Percentiles rank a stretch among this genome's conserved stretches.
Conservation (phyloP, 1,140 invertebrate genomes). For the Drosophila parabipectinata region DNA sequence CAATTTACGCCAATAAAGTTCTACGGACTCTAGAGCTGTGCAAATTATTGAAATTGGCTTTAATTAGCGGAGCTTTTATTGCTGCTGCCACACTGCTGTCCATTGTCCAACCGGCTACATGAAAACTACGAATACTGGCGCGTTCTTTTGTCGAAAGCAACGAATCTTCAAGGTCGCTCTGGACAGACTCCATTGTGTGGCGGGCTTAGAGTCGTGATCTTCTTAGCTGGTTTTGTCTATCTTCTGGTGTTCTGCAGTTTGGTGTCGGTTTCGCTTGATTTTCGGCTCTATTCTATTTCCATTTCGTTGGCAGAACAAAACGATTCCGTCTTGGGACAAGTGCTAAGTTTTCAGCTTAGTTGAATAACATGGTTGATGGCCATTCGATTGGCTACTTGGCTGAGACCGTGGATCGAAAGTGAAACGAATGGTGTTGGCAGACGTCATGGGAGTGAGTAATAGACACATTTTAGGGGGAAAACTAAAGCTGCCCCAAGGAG, state of each 20-base stretch:
- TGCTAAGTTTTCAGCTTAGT: constrained; percentile 47
- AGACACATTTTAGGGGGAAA: not conserved
- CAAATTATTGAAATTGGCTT: constrained; percentile 79
- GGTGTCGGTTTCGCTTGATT: constrained; percentile 42
- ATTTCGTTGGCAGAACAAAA: constrained; percentile 49
- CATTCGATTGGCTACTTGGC: constrained; percentile 44
- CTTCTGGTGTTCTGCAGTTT: constrained; percentile 65
- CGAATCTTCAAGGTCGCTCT: constrained; percentile 67
- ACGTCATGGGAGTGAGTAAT: not conserved
- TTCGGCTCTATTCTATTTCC: constrained; percentile 52
- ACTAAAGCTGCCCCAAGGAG: not conserved
- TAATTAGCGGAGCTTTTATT: constrained; percentile 79
- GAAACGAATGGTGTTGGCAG: constrained; percentile 31
- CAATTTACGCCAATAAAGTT: constrained; percentile 78
- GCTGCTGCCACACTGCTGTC: constrained; percentile 46
- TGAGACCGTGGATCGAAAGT: constrained; percentile 41
- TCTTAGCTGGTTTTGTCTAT: constrained; percentile 45
- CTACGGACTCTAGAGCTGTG: constrained; percentile 44
- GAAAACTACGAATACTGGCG: constrained; percentile 6
- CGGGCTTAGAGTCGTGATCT: constrained; percentile 40
- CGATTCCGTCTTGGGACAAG: constrained; percentile 41
- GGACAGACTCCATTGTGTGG: constrained; percentile 51
- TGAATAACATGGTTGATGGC: constrained; percentile 39
- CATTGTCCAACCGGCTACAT: constrained; percentile 20
- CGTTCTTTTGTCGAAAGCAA: constrained; percentile 45